These are phyloP conservation scores for Sinotaia quadrata DNA, from an alignment of 2,888 invertebrate species.

Conservation along the genomic window DNA sequence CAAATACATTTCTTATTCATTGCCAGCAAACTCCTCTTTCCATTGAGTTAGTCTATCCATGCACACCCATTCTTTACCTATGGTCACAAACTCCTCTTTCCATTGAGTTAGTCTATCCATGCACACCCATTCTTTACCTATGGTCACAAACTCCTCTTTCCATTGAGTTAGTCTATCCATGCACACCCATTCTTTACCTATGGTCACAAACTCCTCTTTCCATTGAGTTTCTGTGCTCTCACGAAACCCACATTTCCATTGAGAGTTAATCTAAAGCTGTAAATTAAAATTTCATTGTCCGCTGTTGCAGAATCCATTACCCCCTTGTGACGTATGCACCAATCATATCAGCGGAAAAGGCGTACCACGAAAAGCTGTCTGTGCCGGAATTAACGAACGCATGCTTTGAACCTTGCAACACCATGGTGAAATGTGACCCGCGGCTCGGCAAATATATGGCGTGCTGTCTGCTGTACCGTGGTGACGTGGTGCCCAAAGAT, in stretches of 20 bases:
- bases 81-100: too few relatives aligned
- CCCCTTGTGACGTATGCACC: slow-evolving; percentile 88
- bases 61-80: too few relatives aligned
- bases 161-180: too few relatives aligned
- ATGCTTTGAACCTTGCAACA: slow-evolving; percentile 61
- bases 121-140: too few relatives aligned
- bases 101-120: too few relatives aligned
- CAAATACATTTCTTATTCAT: too few relatives aligned
- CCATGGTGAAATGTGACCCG: slow-evolving; percentile 69
- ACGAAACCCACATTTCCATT: slow-evolving; percentile 73
- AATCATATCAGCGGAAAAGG: slow-evolving; percentile 93
- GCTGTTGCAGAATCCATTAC: slow-evolving; percentile 81
- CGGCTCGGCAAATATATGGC: slow-evolving; percentile 73
- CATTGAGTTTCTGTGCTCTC: slow-evolving; percentile 73
- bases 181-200: too few relatives aligned
- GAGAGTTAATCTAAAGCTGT: slow-evolving; percentile 74
- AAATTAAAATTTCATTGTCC: slow-evolving; percentile 73
- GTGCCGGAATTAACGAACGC: slow-evolving; percentile 57
- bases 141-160: too few relatives aligned
- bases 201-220: too few relatives aligned
- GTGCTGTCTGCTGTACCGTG: slow-evolving; percentile 70
- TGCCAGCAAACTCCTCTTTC: too few relatives aligned
- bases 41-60: too few relatives aligned
- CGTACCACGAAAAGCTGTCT: slow-evolving; percentile 86
- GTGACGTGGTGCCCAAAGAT: slow-evolving; percentile 68